A percentile compares a stretch with the other conserved stretches of the same genome.
phyloP scores from a whole-genome alignment of 2,888 invertebrate species.

The Cerastoderma edule region DNA sequence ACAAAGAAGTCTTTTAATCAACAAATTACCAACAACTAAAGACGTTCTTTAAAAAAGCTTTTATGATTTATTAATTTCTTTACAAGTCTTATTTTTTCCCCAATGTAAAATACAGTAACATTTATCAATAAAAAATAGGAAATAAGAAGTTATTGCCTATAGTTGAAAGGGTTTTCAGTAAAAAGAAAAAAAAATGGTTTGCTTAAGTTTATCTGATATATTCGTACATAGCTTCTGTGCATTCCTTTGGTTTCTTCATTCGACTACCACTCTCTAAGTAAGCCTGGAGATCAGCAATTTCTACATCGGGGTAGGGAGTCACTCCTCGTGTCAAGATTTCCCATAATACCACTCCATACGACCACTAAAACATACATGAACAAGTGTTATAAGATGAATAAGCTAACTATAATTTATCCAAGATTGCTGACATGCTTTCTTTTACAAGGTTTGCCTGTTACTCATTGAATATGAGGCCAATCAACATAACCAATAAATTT shows the following conservation, averaged over 20 bases:
- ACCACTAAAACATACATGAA: constrained; percentile 81
- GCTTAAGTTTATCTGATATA: too few species aligned
- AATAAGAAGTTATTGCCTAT: not conserved
- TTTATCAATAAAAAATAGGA: not conserved
- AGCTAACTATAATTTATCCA: too few species aligned
- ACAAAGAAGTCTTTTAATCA: too few species aligned
- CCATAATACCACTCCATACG: constrained; percentile 84
- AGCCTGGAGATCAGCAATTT: constrained; percentile 82
- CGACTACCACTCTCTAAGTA: constrained; percentile 83
- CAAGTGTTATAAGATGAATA: too few species aligned
- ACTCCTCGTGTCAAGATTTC: constrained; percentile 84
- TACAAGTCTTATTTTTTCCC: not conserved
- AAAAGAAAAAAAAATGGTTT: too few species aligned
- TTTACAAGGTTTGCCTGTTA: too few species aligned
- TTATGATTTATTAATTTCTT: too few species aligned
- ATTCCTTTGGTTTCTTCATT: constrained; percentile 84
- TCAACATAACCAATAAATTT: too few species aligned
- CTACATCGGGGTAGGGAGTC: constrained; percentile 84
- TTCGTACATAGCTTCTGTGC: constrained; percentile 84
- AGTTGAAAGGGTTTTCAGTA: not conserved
- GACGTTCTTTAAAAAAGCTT: not conserved
- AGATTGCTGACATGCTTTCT: too few species aligned
- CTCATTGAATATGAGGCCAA: too few species aligned
- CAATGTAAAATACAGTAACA: too few species aligned
- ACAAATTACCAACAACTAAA: too few species aligned